These are phyloP conservation scores for Corythornis madagascariensis DNA, from an alignment of 2,113 vertebrate species.

Conservation along the genomic window DNA sequence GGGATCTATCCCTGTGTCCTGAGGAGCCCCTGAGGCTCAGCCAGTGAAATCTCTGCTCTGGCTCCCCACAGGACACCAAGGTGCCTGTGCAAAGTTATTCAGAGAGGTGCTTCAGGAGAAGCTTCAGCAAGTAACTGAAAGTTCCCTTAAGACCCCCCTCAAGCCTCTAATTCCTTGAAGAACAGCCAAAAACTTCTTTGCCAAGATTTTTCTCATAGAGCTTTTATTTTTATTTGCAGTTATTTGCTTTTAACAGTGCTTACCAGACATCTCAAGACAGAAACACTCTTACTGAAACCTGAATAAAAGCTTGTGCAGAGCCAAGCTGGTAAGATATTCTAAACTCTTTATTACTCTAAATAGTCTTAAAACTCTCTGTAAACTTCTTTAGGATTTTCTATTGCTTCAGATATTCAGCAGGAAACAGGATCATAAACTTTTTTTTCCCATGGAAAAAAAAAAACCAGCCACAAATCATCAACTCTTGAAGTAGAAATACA, in stretches of 20 bases:
- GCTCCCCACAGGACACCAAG: rapidly evolving
- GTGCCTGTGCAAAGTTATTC: background rate
- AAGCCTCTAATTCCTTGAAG: background rate
- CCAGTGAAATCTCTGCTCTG: background rate
- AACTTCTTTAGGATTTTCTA: background rate
- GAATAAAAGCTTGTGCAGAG: background rate
- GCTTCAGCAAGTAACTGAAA: background rate
- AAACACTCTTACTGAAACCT: background rate
- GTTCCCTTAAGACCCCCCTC: background rate
- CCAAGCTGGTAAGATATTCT: background rate
- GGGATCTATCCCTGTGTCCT: background rate
- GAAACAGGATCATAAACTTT: background rate
- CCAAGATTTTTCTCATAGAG: background rate
- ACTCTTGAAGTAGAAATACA: background rate
- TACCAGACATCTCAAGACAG: background rate
- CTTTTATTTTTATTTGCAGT: background rate
- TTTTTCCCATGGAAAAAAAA: background rate
- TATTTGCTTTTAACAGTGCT: background rate
- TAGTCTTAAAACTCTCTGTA: background rate
- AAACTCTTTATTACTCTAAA: background rate
- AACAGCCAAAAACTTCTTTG: background rate
- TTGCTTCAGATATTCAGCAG: background rate
- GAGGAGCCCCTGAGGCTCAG: background rate
- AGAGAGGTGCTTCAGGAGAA: background rate
- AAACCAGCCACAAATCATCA: background rate